Evolutionary conservation across 2,797 vertebrate species (phyloP).

Genomic region (Coreius guichenoti): DNA sequence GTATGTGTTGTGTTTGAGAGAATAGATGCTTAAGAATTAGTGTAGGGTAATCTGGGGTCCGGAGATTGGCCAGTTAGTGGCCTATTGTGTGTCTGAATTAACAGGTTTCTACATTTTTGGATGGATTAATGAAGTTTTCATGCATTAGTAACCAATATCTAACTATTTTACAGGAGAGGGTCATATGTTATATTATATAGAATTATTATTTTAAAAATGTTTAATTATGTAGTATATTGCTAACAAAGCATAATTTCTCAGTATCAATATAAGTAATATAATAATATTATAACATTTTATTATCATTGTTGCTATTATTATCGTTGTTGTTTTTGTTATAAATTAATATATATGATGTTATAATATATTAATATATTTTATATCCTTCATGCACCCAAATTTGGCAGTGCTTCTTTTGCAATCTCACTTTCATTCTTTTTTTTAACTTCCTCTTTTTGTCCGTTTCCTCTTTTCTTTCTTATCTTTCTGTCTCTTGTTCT

Average conservation of each 20-base stretch:
- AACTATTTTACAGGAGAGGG: neutral
- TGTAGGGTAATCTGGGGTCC: neutral
- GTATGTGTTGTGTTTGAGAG: slow-evolving; percentile 9
- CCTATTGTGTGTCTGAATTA: neutral
- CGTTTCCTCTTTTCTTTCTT: neutral
- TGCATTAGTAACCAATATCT: neutral
- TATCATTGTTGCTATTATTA: neutral
- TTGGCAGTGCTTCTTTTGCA: neutral
- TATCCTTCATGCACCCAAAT: neutral
- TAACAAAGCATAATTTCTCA: too few relatives aligned
- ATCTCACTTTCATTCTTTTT: neutral
- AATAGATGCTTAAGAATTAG: neutral
- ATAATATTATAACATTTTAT: neutral
- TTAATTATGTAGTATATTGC: neutral
- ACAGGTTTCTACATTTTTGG: neutral
- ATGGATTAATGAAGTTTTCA: neutral
- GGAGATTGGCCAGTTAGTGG: neutral
- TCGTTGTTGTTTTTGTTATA: neutral
- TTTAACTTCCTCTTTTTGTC: neutral
- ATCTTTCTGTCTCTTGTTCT: slow-evolving; percentile 27
- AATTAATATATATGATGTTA: too few relatives aligned
- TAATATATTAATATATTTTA: neutral
- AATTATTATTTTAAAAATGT: neutral
- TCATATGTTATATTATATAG: neutral
- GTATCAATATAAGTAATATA: neutral